phyloP scores from a whole-genome alignment of 2,113 vertebrate genomes.

The Notarius quadriscutis region DNA sequence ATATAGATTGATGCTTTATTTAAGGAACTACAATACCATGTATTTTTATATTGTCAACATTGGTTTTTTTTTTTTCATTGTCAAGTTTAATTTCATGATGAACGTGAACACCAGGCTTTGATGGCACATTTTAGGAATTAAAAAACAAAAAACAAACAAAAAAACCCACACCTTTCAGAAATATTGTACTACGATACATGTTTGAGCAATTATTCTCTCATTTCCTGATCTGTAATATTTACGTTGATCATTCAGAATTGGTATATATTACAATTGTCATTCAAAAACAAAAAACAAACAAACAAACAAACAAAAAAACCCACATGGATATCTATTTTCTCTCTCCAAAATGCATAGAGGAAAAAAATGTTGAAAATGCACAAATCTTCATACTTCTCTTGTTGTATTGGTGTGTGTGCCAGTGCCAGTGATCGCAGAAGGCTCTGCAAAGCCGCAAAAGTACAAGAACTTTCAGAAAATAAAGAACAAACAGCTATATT shows the following conservation, averaged over 20 bases:
- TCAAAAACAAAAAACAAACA: background rate
- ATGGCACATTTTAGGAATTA: conserved; percentile 52
- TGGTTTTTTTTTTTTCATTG: conserved; percentile 68
- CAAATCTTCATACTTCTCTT: conserved; percentile 66
- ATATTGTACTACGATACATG: conserved; percentile 69
- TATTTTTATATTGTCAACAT: conserved; percentile 81
- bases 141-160: conserved; percentile 12
- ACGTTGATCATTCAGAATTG: conserved; percentile 61
- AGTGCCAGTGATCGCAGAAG: conserved; percentile 66
- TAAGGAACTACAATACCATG: conserved; percentile 78
- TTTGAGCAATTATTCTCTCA: conserved; percentile 51
- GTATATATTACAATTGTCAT: conserved; percentile 50
- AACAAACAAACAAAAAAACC: background rate
- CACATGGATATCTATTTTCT: conserved; percentile 28
- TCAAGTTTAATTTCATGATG: conserved; percentile 69
- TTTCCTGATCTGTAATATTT: conserved; percentile 59
- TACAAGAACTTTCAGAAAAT: conserved; percentile 63
- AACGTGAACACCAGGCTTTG: conserved; percentile 61
- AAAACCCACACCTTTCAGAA: conserved; percentile 54
- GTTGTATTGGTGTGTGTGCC: conserved; percentile 67
- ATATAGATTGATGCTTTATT: conserved; percentile 80
- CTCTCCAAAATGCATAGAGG: conserved; percentile 26
- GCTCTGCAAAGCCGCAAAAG: conserved; percentile 51
- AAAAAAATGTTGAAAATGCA: conserved; percentile 17
- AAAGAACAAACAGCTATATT: conserved; percentile 68